phyloP scores from a whole-genome alignment of 2,888 invertebrate species.

The Zele albiditarsus region DNA sequence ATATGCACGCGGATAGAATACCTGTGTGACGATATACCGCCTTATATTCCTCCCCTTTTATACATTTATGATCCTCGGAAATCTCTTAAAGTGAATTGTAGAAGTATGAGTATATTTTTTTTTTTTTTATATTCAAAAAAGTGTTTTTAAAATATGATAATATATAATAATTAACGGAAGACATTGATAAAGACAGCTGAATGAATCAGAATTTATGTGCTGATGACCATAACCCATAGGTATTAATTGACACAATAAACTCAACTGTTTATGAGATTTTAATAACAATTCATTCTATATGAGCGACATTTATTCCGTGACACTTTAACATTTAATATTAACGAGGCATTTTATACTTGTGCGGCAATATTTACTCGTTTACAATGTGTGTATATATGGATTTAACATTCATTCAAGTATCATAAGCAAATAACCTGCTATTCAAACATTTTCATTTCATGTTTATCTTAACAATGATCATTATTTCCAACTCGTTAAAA shows the following conservation, averaged over 20 bases:
- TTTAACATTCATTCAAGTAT: conserved; percentile 13
- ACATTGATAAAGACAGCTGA: neutral
- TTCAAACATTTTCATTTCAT: conserved; percentile 7
- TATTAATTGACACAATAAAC: conserved; percentile 68
- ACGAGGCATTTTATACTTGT: conserved; percentile 48
- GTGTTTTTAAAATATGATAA: neutral
- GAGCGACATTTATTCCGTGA: conserved; percentile 67
- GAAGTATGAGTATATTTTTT: neutral
- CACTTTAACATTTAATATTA: conserved; percentile 54
- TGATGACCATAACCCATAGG: conserved; percentile 48
- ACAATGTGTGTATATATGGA: conserved; percentile 6
- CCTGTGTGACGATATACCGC: neutral
- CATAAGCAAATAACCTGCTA: conserved; percentile 11
- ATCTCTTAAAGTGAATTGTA: neutral
- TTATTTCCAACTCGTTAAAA: conserved; percentile 5
- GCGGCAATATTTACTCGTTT: conserved; percentile 34
- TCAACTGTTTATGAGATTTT: conserved; percentile 63
- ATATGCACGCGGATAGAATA: conserved; percentile 18
- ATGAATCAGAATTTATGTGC: neutral
- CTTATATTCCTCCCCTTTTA: neutral
- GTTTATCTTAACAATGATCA: conserved; percentile 11
- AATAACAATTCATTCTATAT: conserved; percentile 69
- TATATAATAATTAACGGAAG: neutral
- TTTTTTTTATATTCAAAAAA: neutral
- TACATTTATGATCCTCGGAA: neutral